phyloP scores from a whole-genome alignment of 2,888 invertebrate genomes.

The Eupelmus urozonus region DNA sequence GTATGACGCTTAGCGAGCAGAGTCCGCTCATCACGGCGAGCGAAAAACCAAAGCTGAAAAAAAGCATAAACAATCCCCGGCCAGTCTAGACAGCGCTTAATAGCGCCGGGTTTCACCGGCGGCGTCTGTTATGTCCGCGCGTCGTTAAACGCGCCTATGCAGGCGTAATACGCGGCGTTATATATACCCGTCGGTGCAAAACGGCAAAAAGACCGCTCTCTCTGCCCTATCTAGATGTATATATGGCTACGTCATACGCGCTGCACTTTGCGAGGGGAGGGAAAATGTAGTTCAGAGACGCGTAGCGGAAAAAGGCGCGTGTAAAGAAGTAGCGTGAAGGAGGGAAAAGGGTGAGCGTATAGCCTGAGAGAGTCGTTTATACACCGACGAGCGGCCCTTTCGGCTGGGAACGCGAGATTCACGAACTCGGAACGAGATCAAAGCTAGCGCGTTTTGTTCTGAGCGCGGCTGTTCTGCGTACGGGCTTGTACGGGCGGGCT shows the following conservation, averaged over 20 bases:
- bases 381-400: too few relatives aligned
- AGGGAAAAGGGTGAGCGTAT: too few relatives aligned
- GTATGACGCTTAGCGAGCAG: slow-evolving; percentile 10
- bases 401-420: too few relatives aligned
- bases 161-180: slow-evolving; percentile 4
- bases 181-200: slow-evolving; percentile 19
- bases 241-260: too few relatives aligned
- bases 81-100: slow-evolving; percentile 11
- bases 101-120: slow-evolving; percentile 43
- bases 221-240: slow-evolving; percentile 15
- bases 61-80: slow-evolving; percentile 14
- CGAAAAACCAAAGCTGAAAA: background rate
- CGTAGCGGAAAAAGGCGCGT: slow-evolving; percentile 4
- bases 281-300: slow-evolving; percentile 26
- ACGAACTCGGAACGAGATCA: slow-evolving; percentile 57
- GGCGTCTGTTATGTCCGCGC: slow-evolving; percentile 18
- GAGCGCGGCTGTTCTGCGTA: slow-evolving; percentile 25
- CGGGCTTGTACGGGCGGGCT: background rate
- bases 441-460: slow-evolving; percentile 52
- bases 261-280: background rate
- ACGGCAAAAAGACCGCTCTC: slow-evolving; percentile 24
- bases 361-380: too few relatives aligned
- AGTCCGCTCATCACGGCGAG: background rate
- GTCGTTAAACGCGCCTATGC: slow-evolving; percentile 15
- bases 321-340: background rate